Percentiles rank a stretch among this genome's conserved stretches.
Evolutionary conservation across 2,888 invertebrate species (phyloP).

Genomic region (Pollenia angustigena): DNA sequence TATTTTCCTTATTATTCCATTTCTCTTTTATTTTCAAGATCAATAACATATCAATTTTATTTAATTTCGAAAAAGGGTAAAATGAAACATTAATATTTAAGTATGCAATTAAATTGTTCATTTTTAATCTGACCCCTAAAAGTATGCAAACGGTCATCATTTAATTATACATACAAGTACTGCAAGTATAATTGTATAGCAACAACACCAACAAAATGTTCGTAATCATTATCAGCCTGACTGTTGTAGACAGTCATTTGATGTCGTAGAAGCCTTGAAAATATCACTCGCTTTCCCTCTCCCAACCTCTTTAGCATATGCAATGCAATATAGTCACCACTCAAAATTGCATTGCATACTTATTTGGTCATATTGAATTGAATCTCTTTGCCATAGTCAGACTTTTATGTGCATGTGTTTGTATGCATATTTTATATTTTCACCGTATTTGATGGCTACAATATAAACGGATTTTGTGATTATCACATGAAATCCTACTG

Average conservation of each 20-base stretch:
- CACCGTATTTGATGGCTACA: slow-evolving; percentile 47
- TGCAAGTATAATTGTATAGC: slow-evolving; percentile 2
- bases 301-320: slow-evolving; percentile 42
- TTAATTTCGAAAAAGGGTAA: slow-evolving; percentile 1
- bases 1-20: background rate
- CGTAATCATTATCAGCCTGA: slow-evolving; percentile 10
- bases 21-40: slow-evolving; percentile 24
- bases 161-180: slow-evolving; percentile 31
- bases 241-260: background rate
- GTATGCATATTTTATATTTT: slow-evolving; percentile 21
- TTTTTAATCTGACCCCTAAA: slow-evolving; percentile 58
- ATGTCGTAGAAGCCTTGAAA: slow-evolving; percentile 15
- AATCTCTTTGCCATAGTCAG: slow-evolving; percentile 1
- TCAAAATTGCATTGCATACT: slow-evolving; percentile 65
- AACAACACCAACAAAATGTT: slow-evolving; percentile 27
- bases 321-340: slow-evolving; percentile 60
- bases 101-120: slow-evolving; percentile 64
- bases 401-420: background rate
- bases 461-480: slow-evolving; percentile 71
- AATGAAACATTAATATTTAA: slow-evolving; percentile 49
- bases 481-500: slow-evolving; percentile 67
- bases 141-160: slow-evolving; percentile 61
- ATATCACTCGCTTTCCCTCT: background rate
- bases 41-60: slow-evolving; percentile 42
- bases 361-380: slow-evolving; percentile 67